A percentile compares a stretch with the other conserved stretches of the same genome.
These are phyloP conservation scores for Ctenochaetus hawaiiensis DNA, from an alignment of 2,797 vertebrate genomes.

Conservation along the genomic window DNA sequence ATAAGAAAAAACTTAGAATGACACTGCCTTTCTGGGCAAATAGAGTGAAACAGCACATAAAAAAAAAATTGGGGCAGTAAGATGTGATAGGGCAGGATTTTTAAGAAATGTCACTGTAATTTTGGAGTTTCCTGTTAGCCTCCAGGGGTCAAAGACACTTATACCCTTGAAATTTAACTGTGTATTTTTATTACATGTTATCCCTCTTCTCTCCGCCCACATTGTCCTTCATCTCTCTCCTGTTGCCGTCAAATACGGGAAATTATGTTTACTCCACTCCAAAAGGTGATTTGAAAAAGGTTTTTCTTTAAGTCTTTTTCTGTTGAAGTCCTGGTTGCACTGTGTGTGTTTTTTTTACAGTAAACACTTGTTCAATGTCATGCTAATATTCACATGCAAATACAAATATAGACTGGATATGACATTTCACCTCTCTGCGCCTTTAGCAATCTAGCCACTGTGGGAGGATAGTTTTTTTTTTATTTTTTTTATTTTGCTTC, in stretches of 20 bases:
- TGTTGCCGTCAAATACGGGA: neutral
- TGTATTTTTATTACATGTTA: neutral
- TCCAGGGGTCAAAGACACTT: neutral
- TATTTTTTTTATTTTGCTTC: conserved; percentile 21
- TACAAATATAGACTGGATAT: conserved; percentile 27
- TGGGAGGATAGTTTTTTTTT: conserved; percentile 52
- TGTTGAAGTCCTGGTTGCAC: neutral
- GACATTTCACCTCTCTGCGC: conserved; percentile 48
- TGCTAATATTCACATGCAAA: conserved; percentile 43
- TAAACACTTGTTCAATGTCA: conserved; percentile 21
- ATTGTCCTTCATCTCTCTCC: neutral
- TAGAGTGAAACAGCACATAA: neutral
- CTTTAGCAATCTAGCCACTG: conserved; percentile 57
- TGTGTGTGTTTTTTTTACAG: too few relatives aligned
- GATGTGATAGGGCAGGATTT: neutral
- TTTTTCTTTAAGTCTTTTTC: too few relatives aligned
- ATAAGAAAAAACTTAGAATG: neutral
- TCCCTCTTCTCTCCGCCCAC: neutral
- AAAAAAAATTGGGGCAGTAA: neutral
- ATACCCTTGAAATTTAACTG: neutral
- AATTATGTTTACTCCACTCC: too few relatives aligned
- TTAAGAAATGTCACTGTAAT: neutral
- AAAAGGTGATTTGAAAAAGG: too few relatives aligned
- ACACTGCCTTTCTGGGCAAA: neutral
- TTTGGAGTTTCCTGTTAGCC: neutral